A percentile compares a stretch with the other conserved stretches of the same genome.
These are phyloP conservation scores for Muscidifurax raptorellus DNA, from an alignment of 1,140 invertebrate species.

Conservation along the genomic window DNA sequence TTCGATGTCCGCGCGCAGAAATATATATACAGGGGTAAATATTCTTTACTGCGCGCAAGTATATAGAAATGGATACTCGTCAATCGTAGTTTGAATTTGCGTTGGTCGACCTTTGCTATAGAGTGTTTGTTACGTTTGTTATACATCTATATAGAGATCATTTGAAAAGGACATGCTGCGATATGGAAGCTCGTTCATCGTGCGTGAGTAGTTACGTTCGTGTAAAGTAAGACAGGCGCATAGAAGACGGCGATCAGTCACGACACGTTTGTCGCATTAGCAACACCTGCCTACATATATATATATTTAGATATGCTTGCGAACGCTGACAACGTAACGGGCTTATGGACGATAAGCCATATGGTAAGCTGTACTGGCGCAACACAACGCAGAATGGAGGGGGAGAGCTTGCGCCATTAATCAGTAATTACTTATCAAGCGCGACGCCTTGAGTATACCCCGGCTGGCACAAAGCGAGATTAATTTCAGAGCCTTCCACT, in stretches of 20 bases:
- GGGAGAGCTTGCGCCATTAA: slow-evolving; percentile 14
- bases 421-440: slow-evolving; percentile 36
- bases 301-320: background rate
- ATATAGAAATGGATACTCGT: too few species aligned
- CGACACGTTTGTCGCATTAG: background rate
- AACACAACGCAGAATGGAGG: too few species aligned
- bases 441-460: slow-evolving; percentile 13
- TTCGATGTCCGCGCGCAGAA: background rate
- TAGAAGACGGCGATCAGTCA: background rate
- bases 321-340: slow-evolving; percentile 12
- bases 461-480: slow-evolving; percentile 21
- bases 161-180: too few species aligned
- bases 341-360: slow-evolving; percentile 18
- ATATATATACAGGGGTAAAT: too few species aligned
- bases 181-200: too few species aligned
- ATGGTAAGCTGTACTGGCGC: background rate
- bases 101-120: too few species aligned
- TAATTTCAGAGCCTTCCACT: slow-evolving; percentile 22
- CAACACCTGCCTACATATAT: background rate
- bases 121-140: too few species aligned
- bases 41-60: too few species aligned
- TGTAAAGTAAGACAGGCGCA: too few species aligned
- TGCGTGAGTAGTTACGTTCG: too few species aligned
- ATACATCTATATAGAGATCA: too few species aligned
- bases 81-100: too few species aligned